Evolutionary conservation across 2,797 vertebrate genomes (phyloP), one percentile per base, ranked within the genome.

Genomic region (Dicrostonyx torquatus): DNA sequence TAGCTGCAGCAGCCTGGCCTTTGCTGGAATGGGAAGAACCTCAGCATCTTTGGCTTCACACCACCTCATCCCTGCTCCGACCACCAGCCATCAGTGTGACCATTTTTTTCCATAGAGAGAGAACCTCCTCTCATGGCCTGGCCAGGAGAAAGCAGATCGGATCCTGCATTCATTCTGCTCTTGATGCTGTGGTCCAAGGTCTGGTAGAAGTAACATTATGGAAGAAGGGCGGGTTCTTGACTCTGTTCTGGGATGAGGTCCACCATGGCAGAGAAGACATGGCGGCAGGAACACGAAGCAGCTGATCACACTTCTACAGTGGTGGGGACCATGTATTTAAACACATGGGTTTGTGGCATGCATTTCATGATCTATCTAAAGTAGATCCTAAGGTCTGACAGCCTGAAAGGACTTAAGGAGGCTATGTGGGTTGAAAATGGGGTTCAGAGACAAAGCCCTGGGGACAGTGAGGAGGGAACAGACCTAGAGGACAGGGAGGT

Each of bases 21-120:
- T 12, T 26, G 20, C 62, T 4, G 26, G 9, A 0, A 0, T 0
- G 18, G 6, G 0, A 4, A 11, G 40, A 13, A 31, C 14, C 24
- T 22, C 55, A 20, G 0, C 17, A 1, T 34, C 24, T 48, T 31
- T 26, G 24, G 6, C 22, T 34, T 3, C 24, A 14, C 0, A 2
- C 9, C 3, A 1, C 45, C 22, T 50, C 31, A 48, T 48, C 6
- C 68, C 50, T 15, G 13, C 12, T 4, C 8, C 48, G 17, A 18
- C 14, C 5, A 5, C 12, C 11, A 40, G 8, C 2, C 26, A 1
- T 7, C 0, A 45, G 2, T 31, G 26, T 43, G 58, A 29, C 1
- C 5, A 43, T 26, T 43, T 60, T 60, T 37, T 15, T 43, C 37
- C 9, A 12, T 6, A 29, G 48, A 45, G 43, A 48, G 4, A 62